These are phyloP conservation scores for Macrotus californicus DNA, from an alignment of 2,113 vertebrate species.

Conservation along the genomic window DNA sequence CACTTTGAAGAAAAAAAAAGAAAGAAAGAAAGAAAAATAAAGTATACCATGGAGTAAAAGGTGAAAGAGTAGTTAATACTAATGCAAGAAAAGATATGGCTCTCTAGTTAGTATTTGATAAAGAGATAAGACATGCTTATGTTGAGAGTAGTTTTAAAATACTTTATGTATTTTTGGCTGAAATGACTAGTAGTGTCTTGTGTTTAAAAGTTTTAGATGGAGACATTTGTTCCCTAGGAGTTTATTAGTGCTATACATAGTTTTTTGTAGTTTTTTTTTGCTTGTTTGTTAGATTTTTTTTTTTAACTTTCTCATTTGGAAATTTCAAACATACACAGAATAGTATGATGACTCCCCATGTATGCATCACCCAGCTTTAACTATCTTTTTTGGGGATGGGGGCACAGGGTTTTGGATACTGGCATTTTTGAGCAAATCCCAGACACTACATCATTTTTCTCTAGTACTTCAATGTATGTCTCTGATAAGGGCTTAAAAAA, in stretches of 20 bases:
- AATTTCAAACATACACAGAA: not conserved
- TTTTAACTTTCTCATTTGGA: not conserved
- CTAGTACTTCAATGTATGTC: not conserved
- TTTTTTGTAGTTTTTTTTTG: conserved; percentile 4
- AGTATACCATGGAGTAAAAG: not conserved
- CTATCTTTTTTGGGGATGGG: not conserved
- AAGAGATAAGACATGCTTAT: not conserved
- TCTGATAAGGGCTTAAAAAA: conserved; percentile 4
- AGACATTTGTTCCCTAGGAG: not conserved
- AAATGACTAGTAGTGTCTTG: not conserved
- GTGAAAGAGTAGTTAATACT: not conserved
- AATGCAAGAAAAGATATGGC: not conserved
- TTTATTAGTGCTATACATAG: not conserved
- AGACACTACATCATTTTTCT: not conserved
- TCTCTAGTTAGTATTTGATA: not conserved
- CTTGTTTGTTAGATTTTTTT: not conserved
- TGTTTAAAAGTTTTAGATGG: not conserved
- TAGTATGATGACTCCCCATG: not conserved
- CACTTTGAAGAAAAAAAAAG: not conserved
- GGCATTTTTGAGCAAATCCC: not conserved
- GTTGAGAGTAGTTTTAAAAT: not conserved
- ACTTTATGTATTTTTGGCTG: not conserved
- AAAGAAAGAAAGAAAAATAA: too few species aligned
- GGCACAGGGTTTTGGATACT: not conserved
- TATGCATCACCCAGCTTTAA: not conserved